These are phyloP conservation scores for Acropternis orthonyx DNA, from an alignment of 2,797 vertebrate species.

Conservation along the genomic window DNA sequence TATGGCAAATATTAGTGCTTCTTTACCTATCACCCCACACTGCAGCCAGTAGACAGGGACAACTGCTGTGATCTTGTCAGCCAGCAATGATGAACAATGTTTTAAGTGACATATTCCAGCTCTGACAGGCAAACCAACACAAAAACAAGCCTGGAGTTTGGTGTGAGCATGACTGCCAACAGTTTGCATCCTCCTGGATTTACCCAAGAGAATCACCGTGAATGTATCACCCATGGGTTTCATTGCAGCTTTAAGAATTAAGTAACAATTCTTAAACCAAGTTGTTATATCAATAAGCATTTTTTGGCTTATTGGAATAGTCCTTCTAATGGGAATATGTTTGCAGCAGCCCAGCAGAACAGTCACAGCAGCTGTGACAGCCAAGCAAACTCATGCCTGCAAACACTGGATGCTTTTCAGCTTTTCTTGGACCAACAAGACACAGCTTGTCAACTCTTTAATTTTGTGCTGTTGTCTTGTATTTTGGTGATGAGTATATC, in stretches of 20 bases:
- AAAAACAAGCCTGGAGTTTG: background rate
- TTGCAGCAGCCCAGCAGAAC: background rate
- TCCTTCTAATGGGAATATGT: background rate
- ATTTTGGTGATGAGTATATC: background rate
- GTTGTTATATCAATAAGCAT: background rate
- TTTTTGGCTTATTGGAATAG: background rate
- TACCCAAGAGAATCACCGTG: background rate
- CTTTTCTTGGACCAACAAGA: background rate
- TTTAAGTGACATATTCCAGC: background rate
- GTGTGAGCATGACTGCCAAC: background rate
- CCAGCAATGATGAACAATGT: background rate
- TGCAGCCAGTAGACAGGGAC: background rate
- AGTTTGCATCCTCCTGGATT: background rate
- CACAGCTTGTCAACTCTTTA: background rate
- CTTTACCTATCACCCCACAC: background rate
- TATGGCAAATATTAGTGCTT: background rate
- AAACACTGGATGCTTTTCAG: background rate
- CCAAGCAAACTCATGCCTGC: background rate
- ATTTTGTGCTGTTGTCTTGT: background rate
- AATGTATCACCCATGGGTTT: background rate
- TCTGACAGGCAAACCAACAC: background rate
- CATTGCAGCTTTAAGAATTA: background rate
- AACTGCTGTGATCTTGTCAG: background rate
- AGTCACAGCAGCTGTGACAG: background rate
- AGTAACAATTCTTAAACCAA: background rate